phyloP scores from a whole-genome alignment of 1,140 invertebrate species.

The Sipha flava region DNA sequence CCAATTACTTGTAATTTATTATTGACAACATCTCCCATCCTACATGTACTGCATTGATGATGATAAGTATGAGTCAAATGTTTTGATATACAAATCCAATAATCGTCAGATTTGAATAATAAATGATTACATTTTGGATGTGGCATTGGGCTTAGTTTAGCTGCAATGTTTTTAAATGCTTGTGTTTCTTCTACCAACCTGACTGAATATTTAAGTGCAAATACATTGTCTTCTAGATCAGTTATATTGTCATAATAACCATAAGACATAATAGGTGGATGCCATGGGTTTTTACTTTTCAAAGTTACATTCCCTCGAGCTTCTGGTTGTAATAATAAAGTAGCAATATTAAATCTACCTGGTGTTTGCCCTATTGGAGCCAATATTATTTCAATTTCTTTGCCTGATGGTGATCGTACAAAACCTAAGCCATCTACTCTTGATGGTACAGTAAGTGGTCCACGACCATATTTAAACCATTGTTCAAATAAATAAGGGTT shows the following conservation, averaged over 20 bases:
- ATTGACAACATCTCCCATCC: slow-evolving; percentile 76
- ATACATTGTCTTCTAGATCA: slow-evolving; percentile 58
- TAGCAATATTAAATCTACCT: slow-evolving; percentile 57
- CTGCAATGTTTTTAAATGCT: slow-evolving; percentile 52
- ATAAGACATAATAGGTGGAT: slow-evolving; percentile 63
- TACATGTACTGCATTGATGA: slow-evolving; percentile 49
- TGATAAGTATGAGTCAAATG: slow-evolving; percentile 56
- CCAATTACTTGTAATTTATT: slow-evolving; percentile 60
- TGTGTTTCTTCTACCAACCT: slow-evolving; percentile 50
- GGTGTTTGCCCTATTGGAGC: slow-evolving; percentile 61
- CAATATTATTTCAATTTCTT: slow-evolving; percentile 65
- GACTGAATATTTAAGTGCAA: slow-evolving; percentile 55
- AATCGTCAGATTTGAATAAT: slow-evolving; percentile 53
- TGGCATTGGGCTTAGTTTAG: slow-evolving; percentile 49
- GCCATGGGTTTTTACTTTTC: slow-evolving; percentile 59
- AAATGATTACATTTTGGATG: slow-evolving; percentile 52
- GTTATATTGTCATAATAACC: slow-evolving; percentile 60
- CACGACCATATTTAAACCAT: slow-evolving; percentile 43
- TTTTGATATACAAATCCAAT: slow-evolving; percentile 65
- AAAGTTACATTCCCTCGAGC: slow-evolving; percentile 61
- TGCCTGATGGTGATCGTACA: slow-evolving; percentile 47
- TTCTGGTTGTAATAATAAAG: slow-evolving; percentile 65
- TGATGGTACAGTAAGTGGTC: slow-evolving; percentile 46
- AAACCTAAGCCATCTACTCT: slow-evolving; percentile 50
- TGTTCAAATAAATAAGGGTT: slow-evolving; percentile 28